Percentiles rank a stretch among this genome's conserved stretches.
These are phyloP conservation scores for Nannoperca obscura DNA, from an alignment of 2,797 vertebrate species.

Conservation along the genomic window DNA sequence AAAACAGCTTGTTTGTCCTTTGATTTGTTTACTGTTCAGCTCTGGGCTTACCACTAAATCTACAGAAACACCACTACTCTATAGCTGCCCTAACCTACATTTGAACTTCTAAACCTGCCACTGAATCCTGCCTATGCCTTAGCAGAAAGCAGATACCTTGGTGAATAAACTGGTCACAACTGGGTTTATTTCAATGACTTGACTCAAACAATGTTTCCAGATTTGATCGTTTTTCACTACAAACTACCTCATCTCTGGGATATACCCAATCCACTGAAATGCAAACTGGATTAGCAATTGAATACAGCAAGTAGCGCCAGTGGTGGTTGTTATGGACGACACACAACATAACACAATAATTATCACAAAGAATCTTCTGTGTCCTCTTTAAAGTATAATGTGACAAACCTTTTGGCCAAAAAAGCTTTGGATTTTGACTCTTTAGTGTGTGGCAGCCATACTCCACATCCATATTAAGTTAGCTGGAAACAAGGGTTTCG, in stretches of 20 bases:
- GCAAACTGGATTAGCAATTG: not conserved
- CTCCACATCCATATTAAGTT: slow-evolving; percentile 47
- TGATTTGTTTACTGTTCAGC: slow-evolving; percentile 10
- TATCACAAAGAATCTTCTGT: slow-evolving; percentile 1
- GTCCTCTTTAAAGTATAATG: not conserved
- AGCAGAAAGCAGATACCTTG: not conserved
- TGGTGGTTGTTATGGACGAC: not conserved
- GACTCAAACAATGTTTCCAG: not conserved
- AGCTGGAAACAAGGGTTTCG: slow-evolving; percentile 46
- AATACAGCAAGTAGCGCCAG: not conserved
- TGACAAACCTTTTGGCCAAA: slow-evolving; percentile 22
- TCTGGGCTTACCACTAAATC: not conserved
- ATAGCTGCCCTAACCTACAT: not conserved
- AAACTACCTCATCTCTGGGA: not conserved
- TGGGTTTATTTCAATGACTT: not conserved
- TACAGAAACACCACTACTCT: not conserved
- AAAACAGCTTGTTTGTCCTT: slow-evolving; percentile 3
- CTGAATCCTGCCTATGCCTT: not conserved
- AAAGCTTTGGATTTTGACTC: slow-evolving; percentile 29
- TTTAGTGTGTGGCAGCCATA: slow-evolving; percentile 4
- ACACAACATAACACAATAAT: slow-evolving; percentile 5
- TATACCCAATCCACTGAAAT: not conserved
- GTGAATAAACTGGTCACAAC: not conserved
- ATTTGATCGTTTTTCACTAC: not conserved
- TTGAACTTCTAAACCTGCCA: slow-evolving; percentile 2